A percentile compares a stretch with the other conserved stretches of the same genome.
Conservation (phyloP, 2,797 vertebrate species). For the Coranthus polyacanthus region DNA sequence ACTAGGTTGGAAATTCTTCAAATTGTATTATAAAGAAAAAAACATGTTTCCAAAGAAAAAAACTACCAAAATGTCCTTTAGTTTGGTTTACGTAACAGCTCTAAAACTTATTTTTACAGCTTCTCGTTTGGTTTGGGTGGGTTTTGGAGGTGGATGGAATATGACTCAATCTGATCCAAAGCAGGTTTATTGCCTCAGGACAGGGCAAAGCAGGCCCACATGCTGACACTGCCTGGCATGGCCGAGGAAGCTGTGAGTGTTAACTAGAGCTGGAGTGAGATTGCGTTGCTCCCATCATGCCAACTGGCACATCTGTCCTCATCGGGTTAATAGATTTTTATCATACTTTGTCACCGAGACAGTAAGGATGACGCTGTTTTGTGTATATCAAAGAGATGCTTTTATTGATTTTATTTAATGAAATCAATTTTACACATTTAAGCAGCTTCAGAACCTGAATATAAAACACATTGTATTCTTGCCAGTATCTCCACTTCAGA, state of each 20-base stretch:
- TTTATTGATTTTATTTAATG: too few relatives aligned
- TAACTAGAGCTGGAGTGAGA: conserved; percentile 32
- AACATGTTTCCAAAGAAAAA: background rate
- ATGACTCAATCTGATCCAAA: conserved; percentile 36
- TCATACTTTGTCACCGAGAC: too few relatives aligned
- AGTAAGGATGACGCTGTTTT: too few relatives aligned
- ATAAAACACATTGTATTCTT: too few relatives aligned
- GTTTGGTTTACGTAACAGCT: background rate
- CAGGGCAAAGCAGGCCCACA: conserved; percentile 25
- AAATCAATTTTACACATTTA: too few relatives aligned
- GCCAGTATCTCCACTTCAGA: too few relatives aligned
- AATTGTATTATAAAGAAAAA: background rate
- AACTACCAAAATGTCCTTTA: background rate
- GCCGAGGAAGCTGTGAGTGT: conserved; percentile 20
- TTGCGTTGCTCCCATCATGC: conserved; percentile 20
- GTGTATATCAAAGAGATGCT: too few relatives aligned
- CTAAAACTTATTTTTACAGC: conserved; percentile 13
- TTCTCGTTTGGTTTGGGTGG: conserved; percentile 19
- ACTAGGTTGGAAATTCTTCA: conserved; percentile 1
- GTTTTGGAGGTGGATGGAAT: conserved; percentile 27
- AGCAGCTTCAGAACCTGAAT: too few relatives aligned
- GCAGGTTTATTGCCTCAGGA: conserved; percentile 31
- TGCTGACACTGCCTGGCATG: conserved; percentile 17
- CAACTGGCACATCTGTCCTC: conserved; percentile 32
- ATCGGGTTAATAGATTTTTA: conserved; percentile 24